Percentiles rank a stretch among this genome's conserved stretches.
These are phyloP conservation scores for Teleogryllus oceanicus DNA, from an alignment of 2,888 invertebrate species.

Conservation along the genomic window DNA sequence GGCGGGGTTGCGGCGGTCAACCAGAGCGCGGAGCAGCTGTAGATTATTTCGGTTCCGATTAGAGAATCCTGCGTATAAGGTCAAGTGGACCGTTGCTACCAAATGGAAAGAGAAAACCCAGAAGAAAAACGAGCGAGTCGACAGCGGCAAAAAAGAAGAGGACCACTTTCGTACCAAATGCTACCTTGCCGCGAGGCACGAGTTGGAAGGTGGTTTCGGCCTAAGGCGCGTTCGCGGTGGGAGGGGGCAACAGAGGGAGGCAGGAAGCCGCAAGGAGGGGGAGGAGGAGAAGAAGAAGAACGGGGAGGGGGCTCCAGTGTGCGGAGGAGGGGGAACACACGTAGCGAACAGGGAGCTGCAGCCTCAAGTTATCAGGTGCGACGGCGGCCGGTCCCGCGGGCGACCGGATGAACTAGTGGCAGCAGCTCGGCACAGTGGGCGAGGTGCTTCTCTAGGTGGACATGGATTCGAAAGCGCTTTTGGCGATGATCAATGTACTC, in stretches of 20 bases:
- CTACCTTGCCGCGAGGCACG: conserved; percentile 10
- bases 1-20: too few species aligned
- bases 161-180: neutral
- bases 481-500: too few species aligned
- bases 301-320: neutral
- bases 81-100: conserved; percentile 1
- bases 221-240: neutral
- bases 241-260: neutral
- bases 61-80: neutral
- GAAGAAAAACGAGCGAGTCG: neutral
- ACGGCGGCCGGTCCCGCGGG: neutral
- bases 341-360: neutral
- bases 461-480: too few species aligned
- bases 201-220: conserved; percentile 9
- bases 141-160: neutral
- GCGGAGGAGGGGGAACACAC: neutral
- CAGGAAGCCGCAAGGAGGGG: neutral
- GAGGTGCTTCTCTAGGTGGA: too few species aligned
- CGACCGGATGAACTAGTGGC: neutral
- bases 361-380: conserved; percentile 6
- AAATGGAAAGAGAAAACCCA: conserved; percentile 18
- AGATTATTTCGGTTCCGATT: neutral
- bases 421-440: too few species aligned
- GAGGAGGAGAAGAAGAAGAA: neutral
- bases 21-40: neutral